Evolutionary conservation across 2,113 vertebrate species (phyloP), one percentile per base, ranked within the genome.

Genomic region (Noctilio leporinus): DNA sequence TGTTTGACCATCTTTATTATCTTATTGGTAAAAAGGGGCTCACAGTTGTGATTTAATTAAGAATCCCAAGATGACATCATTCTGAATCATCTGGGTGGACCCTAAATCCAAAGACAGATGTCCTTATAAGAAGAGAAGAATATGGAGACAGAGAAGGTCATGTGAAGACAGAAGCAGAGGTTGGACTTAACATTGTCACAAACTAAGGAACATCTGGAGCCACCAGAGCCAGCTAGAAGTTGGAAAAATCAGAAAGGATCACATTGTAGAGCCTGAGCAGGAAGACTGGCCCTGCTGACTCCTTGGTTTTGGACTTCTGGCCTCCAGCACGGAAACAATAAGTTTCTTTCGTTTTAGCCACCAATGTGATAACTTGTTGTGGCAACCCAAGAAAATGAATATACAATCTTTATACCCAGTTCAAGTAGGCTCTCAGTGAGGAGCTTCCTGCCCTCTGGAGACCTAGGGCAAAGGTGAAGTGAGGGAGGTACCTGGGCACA

Each of bases 401-500:
- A 85, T 2, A 20, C 7, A 40, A 16, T 55, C 59, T 69, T 81
- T 49, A 91, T 33, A 38, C 1, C 33, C 59, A 94, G 40, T 4
- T 83, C 70, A 86, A 8, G 6, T 55, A 30, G 45, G 16, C 8
- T 9, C 20, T 40, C 40, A 40, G 4, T 4, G 3, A 30, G 22
- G 35, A 53, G 4, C 35, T 81, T 33, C 22, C 14, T 72, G 17
- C 7, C 6, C 2, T 19, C 14, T 26, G 30, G n/a, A 28, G 43
- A 28, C 0, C 22, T 19, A 43, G 49, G 14, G 49, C 2, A 0
- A 40, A 30, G 22, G 1, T 4, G 22, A 24, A 19, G 6, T 24
- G 12, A 57, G 40, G 33, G 40, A 49, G 26, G 35, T 8, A 17
- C 16, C 4, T 5, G 3, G 20, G 30, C 35, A 28, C 70, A 81